phyloP scores from a whole-genome alignment of 2,113 vertebrate species.

The Mormoops blainvillei region DNA sequence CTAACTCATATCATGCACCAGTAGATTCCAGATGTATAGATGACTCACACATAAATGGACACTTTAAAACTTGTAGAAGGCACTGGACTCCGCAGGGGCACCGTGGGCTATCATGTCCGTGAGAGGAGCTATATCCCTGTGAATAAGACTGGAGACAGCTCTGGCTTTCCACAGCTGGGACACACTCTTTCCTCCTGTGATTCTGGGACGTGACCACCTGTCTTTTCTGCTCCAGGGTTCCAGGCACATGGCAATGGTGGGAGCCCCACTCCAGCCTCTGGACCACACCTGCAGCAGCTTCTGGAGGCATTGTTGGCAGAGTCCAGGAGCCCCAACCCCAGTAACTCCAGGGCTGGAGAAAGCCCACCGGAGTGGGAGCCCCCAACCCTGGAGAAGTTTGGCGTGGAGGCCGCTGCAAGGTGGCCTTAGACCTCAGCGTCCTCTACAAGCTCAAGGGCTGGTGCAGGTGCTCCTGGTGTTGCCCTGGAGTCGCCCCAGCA shows the following conservation, averaged over 20 bases:
- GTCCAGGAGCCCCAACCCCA: not conserved
- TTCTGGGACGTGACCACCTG: not conserved
- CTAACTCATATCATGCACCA: not conserved
- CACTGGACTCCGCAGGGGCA: not conserved
- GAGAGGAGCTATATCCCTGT: not conserved
- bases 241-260: not conserved
- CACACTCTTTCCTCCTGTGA: fast-evolving
- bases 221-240: slow-evolving; percentile 28
- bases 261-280: not conserved
- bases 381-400: not conserved
- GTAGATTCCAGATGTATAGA: not conserved
- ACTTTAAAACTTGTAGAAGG: not conserved
- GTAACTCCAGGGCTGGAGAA: not conserved
- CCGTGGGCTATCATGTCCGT: fast-evolving
- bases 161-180: not conserved
- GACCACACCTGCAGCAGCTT: slow-evolving; percentile 33
- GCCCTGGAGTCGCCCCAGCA: not conserved
- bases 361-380: not conserved
- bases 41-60: not conserved
- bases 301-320: slow-evolving; percentile 13
- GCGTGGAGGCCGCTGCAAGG: not conserved
- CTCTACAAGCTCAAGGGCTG: not conserved
- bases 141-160: not conserved
- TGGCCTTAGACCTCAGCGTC: not conserved
- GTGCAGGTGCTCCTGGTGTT: not conserved